phyloP scores from a whole-genome alignment of 2,113 vertebrate species.

The Gnathonemus echidnorhynchus region DNA sequence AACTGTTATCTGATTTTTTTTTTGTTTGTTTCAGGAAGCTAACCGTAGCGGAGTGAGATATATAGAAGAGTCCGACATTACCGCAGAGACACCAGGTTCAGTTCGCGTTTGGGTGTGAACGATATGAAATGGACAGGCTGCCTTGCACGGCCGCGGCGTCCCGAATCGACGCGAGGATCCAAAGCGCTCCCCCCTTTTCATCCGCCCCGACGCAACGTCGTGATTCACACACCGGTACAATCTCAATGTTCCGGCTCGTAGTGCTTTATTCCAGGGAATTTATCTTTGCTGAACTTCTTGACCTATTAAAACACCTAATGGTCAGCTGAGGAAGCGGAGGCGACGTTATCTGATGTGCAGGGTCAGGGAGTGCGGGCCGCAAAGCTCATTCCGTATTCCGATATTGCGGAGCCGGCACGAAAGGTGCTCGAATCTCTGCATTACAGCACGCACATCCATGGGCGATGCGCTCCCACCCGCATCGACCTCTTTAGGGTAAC shows the following conservation, averaged over 20 bases:
- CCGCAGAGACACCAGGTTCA: background rate
- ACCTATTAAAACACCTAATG: background rate
- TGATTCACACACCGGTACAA: background rate
- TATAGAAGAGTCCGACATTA: background rate
- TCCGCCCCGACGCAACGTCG: background rate
- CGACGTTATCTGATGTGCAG: background rate
- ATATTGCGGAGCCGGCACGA: constrained; percentile 44
- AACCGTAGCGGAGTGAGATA: background rate
- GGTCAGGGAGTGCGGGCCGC: constrained; percentile 4
- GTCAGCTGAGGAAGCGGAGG: background rate
- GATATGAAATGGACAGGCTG: background rate
- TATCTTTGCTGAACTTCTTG: background rate
- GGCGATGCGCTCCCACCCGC: background rate
- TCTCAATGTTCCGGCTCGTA: background rate
- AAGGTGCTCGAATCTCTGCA: constrained; percentile 42
- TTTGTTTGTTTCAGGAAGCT: background rate
- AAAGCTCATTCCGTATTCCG: constrained; percentile 46
- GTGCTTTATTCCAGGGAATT: background rate
- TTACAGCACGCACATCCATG: constrained; percentile 27
- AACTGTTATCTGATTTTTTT: background rate
- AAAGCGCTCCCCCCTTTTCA: background rate
- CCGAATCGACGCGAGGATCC: background rate
- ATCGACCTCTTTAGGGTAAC: background rate
- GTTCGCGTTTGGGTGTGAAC: background rate
- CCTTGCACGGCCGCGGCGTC: background rate